These are phyloP conservation scores for Notarius quadriscutis DNA, from an alignment of 2,113 vertebrate species.

Conservation along the genomic window DNA sequence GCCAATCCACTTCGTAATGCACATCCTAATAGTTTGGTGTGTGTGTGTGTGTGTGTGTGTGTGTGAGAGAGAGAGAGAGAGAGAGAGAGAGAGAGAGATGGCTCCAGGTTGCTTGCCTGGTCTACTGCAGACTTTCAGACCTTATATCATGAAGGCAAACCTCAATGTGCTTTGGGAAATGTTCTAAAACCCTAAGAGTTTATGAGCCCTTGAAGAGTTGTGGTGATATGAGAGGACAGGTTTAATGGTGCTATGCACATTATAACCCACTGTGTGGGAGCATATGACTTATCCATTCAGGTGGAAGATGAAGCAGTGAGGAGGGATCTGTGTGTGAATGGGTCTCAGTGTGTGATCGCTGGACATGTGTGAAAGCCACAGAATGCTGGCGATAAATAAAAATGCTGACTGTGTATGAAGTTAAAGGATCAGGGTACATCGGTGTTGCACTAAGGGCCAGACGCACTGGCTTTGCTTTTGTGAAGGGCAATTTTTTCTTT, in stretches of 20 bases:
- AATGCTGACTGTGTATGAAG: constrained; percentile 26
- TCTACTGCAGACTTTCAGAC: constrained; percentile 10
- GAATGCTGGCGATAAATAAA: constrained; percentile 23
- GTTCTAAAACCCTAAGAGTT: constrained; percentile 23
- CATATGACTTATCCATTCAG: constrained; percentile 39
- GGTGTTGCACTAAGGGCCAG: neutral
- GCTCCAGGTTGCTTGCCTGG: neutral
- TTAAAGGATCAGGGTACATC: constrained; percentile 10
- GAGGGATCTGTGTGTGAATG: constrained; percentile 14
- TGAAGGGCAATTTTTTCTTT: neutral
- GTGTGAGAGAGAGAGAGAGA: no score
- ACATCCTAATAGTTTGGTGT: neutral
- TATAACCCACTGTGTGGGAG: neutral
- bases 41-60: no score
- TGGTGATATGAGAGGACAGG: neutral
- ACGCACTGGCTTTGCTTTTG: constrained; percentile 6
- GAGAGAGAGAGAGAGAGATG: neutral
- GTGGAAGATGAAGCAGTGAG: constrained; percentile 15
- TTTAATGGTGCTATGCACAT: constrained; percentile 40
- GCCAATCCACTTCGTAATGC: constrained; percentile 2
- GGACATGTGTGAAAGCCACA: constrained; percentile 27
- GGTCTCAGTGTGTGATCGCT: constrained; percentile 32
- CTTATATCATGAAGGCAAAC: neutral
- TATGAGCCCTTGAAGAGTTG: constrained; percentile 25
- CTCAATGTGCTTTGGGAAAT: neutral